Evolutionary conservation across 30 jellyfish, hydroid and myxozoan species (phyloP).

Genomic region (Cassiopea andromeda): DNA sequence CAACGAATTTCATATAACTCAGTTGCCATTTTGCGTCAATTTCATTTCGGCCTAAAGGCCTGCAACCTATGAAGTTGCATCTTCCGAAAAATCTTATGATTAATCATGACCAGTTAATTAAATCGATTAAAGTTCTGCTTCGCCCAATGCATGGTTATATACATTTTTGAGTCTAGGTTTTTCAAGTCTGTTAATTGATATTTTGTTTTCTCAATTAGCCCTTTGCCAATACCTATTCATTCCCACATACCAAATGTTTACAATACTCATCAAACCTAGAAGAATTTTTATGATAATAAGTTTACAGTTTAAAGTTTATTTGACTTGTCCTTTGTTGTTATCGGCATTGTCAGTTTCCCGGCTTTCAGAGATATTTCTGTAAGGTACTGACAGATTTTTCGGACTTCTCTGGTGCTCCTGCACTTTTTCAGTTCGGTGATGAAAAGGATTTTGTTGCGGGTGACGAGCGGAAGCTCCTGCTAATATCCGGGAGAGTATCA

Average conservation of each 20-base stretch:
- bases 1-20: background rate
- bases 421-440: background rate
- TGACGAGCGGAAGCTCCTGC: slow-evolving; percentile 61
- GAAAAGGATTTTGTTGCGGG: slow-evolving; percentile 27
- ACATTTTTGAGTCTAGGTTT: background rate
- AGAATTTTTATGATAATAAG: background rate
- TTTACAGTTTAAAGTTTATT: background rate
- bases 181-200: background rate
- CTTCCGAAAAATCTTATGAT: too few species aligned
- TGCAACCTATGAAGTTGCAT: too few species aligned
- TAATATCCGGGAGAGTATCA: slow-evolving; percentile 48
- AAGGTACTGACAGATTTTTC: too few species aligned
- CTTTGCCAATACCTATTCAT: background rate
- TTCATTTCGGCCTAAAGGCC: slow-evolving; percentile 49
- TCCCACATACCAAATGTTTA: slow-evolving; percentile 23
- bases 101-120: slow-evolving; percentile 5
- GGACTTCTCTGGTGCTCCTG: background rate
- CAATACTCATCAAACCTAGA: background rate
- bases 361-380: too few species aligned
- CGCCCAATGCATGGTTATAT: background rate
- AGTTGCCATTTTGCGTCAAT: slow-evolving; percentile 73
- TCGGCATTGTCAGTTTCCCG: too few species aligned
- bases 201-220: background rate
- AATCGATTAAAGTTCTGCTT: background rate
- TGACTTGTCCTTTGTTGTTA: too few species aligned